Percentiles rank a stretch among this genome's conserved stretches.
Conservation (phyloP, 2,888 invertebrate species). For the Metellina segmentata region DNA sequence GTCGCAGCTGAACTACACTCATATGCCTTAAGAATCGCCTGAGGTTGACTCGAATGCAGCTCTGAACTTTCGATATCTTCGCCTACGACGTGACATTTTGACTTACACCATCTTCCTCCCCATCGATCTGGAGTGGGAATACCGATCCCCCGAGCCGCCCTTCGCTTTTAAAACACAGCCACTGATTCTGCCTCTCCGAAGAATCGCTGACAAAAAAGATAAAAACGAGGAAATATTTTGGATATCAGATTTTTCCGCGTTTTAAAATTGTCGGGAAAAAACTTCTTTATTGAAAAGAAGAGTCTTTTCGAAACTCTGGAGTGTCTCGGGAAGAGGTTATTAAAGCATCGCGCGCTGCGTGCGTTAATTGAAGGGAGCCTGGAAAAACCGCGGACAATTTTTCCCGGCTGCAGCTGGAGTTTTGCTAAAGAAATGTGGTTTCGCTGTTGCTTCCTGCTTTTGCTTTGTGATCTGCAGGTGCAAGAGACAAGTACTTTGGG, state of each 20-base stretch:
- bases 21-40: too few species aligned
- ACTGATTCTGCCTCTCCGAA: too few species aligned
- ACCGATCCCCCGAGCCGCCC: neutral
- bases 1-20: too few species aligned
- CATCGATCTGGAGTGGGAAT: neutral
- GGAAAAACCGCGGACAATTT: conserved; percentile 1
- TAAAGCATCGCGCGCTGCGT: conserved; percentile 20
- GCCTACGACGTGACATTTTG: neutral
- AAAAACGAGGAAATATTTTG: neutral
- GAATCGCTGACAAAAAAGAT: neutral
- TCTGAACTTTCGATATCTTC: neutral
- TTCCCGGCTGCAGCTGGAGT: neutral
- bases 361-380: conserved; percentile 25
- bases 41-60: neutral
- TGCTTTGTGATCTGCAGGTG: conserved; percentile 39
- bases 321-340: conserved; percentile 14
- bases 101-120: neutral
- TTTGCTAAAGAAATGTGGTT: conserved; percentile 3
- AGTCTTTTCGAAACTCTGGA: conserved; percentile 30
- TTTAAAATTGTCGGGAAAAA: neutral
- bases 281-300: neutral
- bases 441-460: neutral
- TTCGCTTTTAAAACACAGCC: neutral
- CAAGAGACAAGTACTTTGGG: conserved; percentile 4
- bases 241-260: too few species aligned